Evolutionary conservation across 2,797 vertebrate species (phyloP).

Genomic region (Phalloptychus januarius): DNA sequence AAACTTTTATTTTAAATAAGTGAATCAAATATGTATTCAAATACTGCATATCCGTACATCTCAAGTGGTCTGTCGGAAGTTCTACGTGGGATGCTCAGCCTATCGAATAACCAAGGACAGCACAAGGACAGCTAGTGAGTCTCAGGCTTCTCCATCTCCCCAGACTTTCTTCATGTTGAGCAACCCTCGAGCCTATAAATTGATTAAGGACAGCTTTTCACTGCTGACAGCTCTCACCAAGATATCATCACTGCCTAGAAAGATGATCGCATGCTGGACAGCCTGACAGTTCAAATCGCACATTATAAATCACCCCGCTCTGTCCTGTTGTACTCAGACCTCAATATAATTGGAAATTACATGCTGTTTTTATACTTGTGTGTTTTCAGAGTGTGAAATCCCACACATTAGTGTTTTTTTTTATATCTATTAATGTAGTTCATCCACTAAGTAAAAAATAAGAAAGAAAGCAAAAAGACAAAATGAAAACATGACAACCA

Average conservation of each 20-base stretch:
- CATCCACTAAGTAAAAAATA: not conserved
- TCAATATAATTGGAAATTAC: constrained; percentile 29
- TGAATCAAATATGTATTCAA: constrained; percentile 21
- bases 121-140: constrained; percentile 69
- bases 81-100: constrained; percentile 25
- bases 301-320: constrained; percentile 62
- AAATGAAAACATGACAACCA: not conserved
- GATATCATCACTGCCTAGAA: constrained; percentile 74
- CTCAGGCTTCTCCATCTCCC: constrained; percentile 56
- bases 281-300: constrained; percentile 60
- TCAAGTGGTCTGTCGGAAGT: constrained; percentile 14
- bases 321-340: constrained; percentile 21
- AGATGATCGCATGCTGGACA: constrained; percentile 58
- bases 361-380: constrained; percentile 12
- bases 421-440: not conserved
- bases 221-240: constrained; percentile 70
- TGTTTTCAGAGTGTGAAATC: constrained; percentile 11
- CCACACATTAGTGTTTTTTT: not conserved
- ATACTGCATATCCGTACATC: not conserved
- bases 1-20: not conserved
- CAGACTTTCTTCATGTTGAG: constrained; percentile 67
- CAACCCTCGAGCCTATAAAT: constrained; percentile 71
- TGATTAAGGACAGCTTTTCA: constrained; percentile 80
- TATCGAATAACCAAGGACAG: constrained; percentile 63
- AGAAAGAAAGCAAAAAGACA: not conserved